Conservation (phyloP, 2,888 invertebrate species). For the Antheraea assamensis region DNA sequence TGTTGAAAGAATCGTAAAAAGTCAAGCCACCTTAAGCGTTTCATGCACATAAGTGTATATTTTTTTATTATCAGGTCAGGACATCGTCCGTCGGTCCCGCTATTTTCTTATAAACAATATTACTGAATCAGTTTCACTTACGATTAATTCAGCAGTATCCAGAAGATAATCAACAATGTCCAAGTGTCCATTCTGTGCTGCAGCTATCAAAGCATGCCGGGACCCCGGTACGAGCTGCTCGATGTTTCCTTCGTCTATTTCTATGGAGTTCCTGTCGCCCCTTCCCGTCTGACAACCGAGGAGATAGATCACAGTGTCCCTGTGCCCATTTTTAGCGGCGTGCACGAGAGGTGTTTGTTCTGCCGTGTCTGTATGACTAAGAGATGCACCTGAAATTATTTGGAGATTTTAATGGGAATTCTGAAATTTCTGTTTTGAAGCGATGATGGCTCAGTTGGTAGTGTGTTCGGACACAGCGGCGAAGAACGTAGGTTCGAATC, state of each 20-base stretch:
- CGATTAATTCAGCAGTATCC: constrained; percentile 91
- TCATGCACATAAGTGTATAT: no score
- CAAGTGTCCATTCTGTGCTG: constrained; percentile 92
- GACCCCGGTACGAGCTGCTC: constrained; percentile 89
- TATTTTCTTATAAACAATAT: not conserved
- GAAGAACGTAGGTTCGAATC: no score
- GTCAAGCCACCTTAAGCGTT: no score
- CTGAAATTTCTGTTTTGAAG: not conserved
- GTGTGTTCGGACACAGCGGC: no score
- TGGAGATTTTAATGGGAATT: not conserved
- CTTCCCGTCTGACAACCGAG: constrained; percentile 86
- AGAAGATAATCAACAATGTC: constrained; percentile 95
- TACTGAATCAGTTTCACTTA: constrained; percentile 71
- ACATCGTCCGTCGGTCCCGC: no score
- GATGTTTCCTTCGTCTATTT: constrained; percentile 76
- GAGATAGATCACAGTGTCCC: constrained; percentile 93
- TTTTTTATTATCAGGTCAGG: no score
- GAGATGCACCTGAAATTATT: constrained; percentile 80
- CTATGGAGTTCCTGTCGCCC: constrained; percentile 86
- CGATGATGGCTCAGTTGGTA: no score
- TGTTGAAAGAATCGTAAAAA: no score
- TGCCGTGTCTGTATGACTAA: constrained; percentile 90
- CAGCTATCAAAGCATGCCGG: constrained; percentile 93
- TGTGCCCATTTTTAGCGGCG: constrained; percentile 93
- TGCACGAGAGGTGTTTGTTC: constrained; percentile 94